Evolutionary conservation across 2,888 invertebrate genomes (phyloP).

Genomic region (Pristionchus maxplancki): DNA sequence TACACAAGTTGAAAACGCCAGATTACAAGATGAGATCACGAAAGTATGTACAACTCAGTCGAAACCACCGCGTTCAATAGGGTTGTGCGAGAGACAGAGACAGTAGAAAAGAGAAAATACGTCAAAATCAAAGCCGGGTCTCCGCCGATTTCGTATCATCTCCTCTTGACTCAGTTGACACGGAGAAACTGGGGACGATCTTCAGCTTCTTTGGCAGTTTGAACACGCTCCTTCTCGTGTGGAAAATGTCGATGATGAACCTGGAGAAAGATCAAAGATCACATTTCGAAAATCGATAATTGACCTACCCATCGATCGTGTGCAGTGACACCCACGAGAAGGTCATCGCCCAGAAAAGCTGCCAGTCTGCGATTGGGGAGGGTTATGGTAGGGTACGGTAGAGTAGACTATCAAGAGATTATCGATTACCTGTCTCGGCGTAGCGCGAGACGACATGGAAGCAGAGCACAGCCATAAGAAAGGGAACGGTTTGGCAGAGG

Average conservation of each 20-base stretch:
- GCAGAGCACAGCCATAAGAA: slow-evolving; percentile 26
- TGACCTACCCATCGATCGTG: slow-evolving; percentile 39
- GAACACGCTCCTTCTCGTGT: slow-evolving; percentile 2
- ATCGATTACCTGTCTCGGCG: background rate
- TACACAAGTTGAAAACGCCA: too few relatives aligned
- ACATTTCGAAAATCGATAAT: background rate
- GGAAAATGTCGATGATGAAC: slow-evolving; percentile 33
- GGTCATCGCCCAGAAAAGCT: slow-evolving; percentile 28
- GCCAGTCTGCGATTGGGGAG: background rate
- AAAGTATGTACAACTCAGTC: too few relatives aligned
- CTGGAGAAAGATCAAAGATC: background rate
- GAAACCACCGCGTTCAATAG: too few relatives aligned
- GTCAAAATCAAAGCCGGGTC: too few relatives aligned
- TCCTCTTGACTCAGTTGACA: background rate
- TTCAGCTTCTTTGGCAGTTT: background rate
- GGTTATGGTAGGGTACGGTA: background rate
- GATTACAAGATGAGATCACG: background rate
- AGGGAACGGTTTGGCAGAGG: slow-evolving; percentile 33
- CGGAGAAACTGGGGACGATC: background rate
- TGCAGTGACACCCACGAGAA: slow-evolving; percentile 42
- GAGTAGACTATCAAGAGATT: background rate
- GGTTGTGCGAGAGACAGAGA: too few relatives aligned
- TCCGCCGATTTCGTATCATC: background rate
- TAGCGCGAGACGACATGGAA: slow-evolving; percentile 38
- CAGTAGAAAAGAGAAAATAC: too few relatives aligned